These are phyloP conservation scores for Scaptomyza tumidula DNA, from an alignment of 2,888 invertebrate genomes.

Conservation along the genomic window DNA sequence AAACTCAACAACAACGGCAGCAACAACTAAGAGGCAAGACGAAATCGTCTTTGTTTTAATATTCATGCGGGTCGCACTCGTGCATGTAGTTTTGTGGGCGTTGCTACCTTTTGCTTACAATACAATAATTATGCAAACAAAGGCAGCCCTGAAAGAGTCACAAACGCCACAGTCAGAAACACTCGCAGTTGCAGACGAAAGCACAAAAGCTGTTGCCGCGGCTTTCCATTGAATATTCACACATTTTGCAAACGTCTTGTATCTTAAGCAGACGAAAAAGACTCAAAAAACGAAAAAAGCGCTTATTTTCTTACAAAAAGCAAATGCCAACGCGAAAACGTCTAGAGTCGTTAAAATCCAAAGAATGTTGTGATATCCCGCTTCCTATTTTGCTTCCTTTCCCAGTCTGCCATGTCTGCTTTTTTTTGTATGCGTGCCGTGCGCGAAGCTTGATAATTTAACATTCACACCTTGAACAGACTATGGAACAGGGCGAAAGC, in stretches of 20 bases:
- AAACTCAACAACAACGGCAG: slow-evolving; percentile 23
- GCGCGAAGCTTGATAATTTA: slow-evolving; percentile 76
- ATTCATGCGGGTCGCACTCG: slow-evolving; percentile 66
- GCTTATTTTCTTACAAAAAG: slow-evolving; percentile 70
- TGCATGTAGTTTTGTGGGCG: slow-evolving; percentile 51
- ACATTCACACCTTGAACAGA: slow-evolving; percentile 69
- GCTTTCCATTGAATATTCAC: slow-evolving; percentile 66
- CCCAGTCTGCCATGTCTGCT: neutral
- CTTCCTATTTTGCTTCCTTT: slow-evolving; percentile 22
- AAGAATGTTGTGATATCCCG: slow-evolving; percentile 2
- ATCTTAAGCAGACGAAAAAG: slow-evolving; percentile 8
- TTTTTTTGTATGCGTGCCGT: slow-evolving; percentile 56
- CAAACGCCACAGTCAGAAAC: slow-evolving; percentile 8
- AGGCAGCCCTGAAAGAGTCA: slow-evolving; percentile 34
- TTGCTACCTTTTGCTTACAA: slow-evolving; percentile 24
- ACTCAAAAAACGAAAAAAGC: slow-evolving; percentile 22
- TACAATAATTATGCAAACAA: slow-evolving; percentile 78
- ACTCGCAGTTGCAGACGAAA: neutral
- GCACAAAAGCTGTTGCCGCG: neutral
- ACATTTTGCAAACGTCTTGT: slow-evolving; percentile 51
- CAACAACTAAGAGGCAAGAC: slow-evolving; percentile 21
- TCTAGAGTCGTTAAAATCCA: slow-evolving; percentile 29
- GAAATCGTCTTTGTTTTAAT: slow-evolving; percentile 67
- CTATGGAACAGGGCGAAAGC: slow-evolving; percentile 50
- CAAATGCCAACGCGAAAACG: slow-evolving; percentile 50